phyloP scores from a whole-genome alignment of 2,113 vertebrate species.

The Burhinus bistriatus region DNA sequence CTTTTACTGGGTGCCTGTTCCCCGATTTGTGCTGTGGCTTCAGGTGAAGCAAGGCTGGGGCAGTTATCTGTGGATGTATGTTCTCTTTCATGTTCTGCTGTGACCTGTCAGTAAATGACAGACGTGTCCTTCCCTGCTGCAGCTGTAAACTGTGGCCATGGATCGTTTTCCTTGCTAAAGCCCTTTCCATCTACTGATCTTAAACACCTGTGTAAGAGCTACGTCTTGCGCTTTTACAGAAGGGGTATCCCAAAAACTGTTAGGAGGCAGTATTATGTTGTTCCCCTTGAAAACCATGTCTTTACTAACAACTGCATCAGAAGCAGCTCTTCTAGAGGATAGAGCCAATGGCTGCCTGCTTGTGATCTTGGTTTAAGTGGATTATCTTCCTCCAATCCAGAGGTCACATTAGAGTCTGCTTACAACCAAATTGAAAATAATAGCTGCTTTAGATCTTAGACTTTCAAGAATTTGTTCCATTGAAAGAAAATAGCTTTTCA shows the following conservation, averaged over 20 bases:
- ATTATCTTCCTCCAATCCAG: neutral
- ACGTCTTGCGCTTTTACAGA: neutral
- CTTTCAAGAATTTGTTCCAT: neutral
- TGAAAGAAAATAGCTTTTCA: neutral
- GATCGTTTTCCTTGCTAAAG: neutral
- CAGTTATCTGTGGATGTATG: neutral
- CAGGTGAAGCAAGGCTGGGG: neutral
- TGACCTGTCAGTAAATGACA: neutral
- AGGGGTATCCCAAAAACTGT: neutral
- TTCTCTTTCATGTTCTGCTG: neutral
- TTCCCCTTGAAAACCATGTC: neutral
- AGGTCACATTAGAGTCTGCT: slow-evolving; percentile 5
- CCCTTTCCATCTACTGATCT: neutral
- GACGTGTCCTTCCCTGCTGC: neutral
- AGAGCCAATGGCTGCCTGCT: neutral
- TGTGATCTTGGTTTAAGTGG: slow-evolving; percentile 32
- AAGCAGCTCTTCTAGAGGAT: neutral
- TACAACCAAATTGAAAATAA: slow-evolving; percentile 12
- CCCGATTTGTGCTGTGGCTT: neutral
- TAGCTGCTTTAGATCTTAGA: slow-evolving; percentile 2
- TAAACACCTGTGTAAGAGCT: neutral
- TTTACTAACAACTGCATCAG: neutral
- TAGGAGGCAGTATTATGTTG: neutral
- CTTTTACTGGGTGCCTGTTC: neutral
- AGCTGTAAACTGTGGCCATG: neutral